A percentile compares a stretch with the other conserved stretches of the same genome.
Evolutionary conservation across 2,888 invertebrate species (phyloP).

Genomic region (Ceramica pisi): DNA sequence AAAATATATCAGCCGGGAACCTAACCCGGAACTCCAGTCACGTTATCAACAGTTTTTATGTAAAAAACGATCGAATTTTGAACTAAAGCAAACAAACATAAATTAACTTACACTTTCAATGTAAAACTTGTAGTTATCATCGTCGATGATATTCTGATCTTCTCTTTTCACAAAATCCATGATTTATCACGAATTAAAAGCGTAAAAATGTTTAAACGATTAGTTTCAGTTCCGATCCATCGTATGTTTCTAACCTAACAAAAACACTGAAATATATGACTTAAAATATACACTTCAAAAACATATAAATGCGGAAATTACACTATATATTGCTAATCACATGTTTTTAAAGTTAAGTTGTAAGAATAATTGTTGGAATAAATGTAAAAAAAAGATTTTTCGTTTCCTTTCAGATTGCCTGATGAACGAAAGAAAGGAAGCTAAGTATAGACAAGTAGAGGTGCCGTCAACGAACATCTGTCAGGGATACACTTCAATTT

Average conservation of each 20-base stretch:
- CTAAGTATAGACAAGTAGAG: slow-evolving; percentile 79
- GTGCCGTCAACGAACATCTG: slow-evolving; percentile 83
- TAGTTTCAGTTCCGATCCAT: slow-evolving; percentile 62
- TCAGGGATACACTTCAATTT: slow-evolving; percentile 63
- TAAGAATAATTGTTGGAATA: slow-evolving; percentile 33
- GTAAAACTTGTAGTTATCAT: slow-evolving; percentile 84
- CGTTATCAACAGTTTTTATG: slow-evolving; percentile 56
- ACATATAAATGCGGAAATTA: slow-evolving; percentile 64
- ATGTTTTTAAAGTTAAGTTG: slow-evolving; percentile 41
- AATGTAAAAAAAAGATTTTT: slow-evolving; percentile 60
- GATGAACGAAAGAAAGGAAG: slow-evolving; percentile 83
- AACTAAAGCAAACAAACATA: slow-evolving; percentile 39
- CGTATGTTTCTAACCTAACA: slow-evolving; percentile 80
- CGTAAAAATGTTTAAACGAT: slow-evolving; percentile 58
- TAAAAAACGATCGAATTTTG: slow-evolving; percentile 62
- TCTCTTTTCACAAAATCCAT: slow-evolving; percentile 89
- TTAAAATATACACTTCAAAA: slow-evolving; percentile 65
- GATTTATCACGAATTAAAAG: slow-evolving; percentile 39
- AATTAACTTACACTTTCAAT: slow-evolving; percentile 82
- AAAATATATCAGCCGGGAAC: slow-evolving; percentile 34
- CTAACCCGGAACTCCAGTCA: slow-evolving; percentile 58
- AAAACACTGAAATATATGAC: slow-evolving; percentile 69
- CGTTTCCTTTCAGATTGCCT: slow-evolving; percentile 75
- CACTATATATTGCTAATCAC: slow-evolving; percentile 56
- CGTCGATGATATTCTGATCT: slow-evolving; percentile 82